Conservation (phyloP, 2,797 vertebrate genomes). For the Pseudochirops cupreus region DNA sequence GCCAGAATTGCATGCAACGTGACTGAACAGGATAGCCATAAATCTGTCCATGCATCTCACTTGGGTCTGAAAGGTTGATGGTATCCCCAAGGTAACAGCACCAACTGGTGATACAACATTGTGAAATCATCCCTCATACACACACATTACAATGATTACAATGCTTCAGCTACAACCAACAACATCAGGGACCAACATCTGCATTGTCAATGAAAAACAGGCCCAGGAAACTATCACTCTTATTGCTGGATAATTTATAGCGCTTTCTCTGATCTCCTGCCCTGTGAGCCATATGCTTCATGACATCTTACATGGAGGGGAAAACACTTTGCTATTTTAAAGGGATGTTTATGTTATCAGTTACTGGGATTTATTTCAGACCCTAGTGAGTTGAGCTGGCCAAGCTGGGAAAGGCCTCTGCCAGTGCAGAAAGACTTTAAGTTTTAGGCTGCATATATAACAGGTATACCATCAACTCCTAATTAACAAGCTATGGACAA, state of each 20-base stretch:
- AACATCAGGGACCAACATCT: constrained; percentile 54
- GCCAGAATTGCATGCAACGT: background rate
- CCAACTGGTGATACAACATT: background rate
- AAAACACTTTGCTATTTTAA: background rate
- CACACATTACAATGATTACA: background rate
- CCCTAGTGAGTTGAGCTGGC: no score
- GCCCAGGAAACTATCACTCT: background rate
- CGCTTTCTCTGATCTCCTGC: constrained; percentile 52
- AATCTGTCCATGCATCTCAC: background rate
- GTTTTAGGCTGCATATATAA: background rate
- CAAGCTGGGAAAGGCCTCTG: background rate
- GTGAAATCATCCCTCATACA: constrained; percentile 5
- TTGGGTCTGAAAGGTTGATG: background rate
- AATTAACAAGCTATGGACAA: no score
- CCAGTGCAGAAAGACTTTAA: background rate
- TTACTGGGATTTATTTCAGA: background rate
- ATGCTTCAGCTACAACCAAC: constrained; percentile 4
- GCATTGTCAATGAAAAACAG: constrained; percentile 53
- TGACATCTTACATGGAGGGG: background rate
- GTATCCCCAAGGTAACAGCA: background rate
- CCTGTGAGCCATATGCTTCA: constrained; percentile 49
- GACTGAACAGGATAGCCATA: background rate
- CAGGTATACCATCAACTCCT: background rate
- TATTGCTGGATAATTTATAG: background rate
- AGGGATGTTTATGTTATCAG: background rate